Percentiles rank a stretch among this genome's conserved stretches.
Conservation (phyloP, 2,888 invertebrate species). For the Gerosis bhagava region DNA sequence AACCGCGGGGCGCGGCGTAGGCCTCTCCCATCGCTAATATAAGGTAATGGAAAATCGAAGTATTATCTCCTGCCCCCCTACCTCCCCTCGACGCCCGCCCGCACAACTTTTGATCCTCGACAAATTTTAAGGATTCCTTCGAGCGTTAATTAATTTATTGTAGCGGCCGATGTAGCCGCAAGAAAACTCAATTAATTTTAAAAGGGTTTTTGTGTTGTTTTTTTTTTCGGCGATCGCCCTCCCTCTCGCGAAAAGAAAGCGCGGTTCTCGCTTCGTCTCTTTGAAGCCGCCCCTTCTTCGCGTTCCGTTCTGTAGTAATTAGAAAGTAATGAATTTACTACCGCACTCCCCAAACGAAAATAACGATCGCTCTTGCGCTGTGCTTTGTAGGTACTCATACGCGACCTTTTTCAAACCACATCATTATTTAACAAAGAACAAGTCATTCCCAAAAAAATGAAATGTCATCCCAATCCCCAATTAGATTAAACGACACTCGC, state of each 20-base stretch:
- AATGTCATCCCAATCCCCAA: constrained; percentile 6
- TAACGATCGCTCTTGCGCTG: constrained; percentile 1
- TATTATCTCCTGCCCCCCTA: constrained; percentile 59
- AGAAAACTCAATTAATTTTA: constrained; percentile 83
- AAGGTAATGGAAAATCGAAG: constrained; percentile 81
- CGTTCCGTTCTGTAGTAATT: constrained; percentile 65
- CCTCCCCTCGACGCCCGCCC: constrained; percentile 46
- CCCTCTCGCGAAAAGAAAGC: constrained; percentile 46
- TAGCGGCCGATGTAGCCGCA: constrained; percentile 76
- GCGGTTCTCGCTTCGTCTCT: constrained; percentile 57
- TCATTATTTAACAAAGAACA: constrained; percentile 11
- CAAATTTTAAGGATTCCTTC: constrained; percentile 79
- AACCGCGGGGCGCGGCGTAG: constrained; percentile 56
- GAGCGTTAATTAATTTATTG: constrained; percentile 82
- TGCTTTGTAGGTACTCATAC: background rate
- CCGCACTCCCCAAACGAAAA: constrained; percentile 38
- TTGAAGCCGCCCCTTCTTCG: constrained; percentile 63
- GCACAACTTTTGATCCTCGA: constrained; percentile 77
- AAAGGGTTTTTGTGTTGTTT: constrained; percentile 82
- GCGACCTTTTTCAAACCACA: constrained; percentile 2
- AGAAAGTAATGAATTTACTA: constrained; percentile 70
- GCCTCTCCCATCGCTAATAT: constrained; percentile 74
- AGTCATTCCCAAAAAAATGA: constrained; percentile 11
- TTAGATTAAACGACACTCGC: constrained; percentile 2
- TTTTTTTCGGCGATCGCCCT: constrained; percentile 61